Conservation (phyloP, 1,140 invertebrate species). For the Caenorhabditis inopinata region DNA sequence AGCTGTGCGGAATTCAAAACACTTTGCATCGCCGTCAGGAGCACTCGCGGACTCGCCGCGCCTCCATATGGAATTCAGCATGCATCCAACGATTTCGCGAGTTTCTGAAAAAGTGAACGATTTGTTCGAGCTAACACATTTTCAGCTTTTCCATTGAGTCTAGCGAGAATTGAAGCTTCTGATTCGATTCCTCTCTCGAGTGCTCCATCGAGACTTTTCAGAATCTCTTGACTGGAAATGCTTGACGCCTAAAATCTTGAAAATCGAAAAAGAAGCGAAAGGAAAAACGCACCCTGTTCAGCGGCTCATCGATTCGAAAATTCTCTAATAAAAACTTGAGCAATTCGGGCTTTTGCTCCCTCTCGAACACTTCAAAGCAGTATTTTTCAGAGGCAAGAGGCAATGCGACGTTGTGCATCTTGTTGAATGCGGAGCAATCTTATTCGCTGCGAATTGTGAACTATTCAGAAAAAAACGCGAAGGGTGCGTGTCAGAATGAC, state of each 20-base stretch:
- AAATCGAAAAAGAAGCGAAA: too few relatives aligned
- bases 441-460: not conserved
- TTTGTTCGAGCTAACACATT: not conserved
- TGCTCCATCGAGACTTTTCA: not conserved
- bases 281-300: not conserved
- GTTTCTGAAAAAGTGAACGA: not conserved
- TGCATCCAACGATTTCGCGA: constrained; percentile 13
- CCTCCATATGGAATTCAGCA: constrained; percentile 18
- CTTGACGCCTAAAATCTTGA: constrained; percentile 4
- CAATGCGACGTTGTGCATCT: not conserved
- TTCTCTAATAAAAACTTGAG: constrained; percentile 9
- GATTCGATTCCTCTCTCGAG: not conserved
- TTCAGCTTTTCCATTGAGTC: not conserved
- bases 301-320: not conserved
- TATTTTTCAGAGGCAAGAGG: not conserved
- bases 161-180: not conserved
- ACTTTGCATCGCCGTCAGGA: not conserved
- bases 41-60: not conserved
- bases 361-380: constrained; percentile 14
- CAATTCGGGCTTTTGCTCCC: not conserved
- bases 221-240: constrained; percentile 4
- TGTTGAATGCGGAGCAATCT: constrained; percentile 14
- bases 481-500: not conserved
- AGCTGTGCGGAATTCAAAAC: not conserved
- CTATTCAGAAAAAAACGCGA: not conserved